These are phyloP conservation scores for Drosophila lini DNA, from an alignment of 1,140 invertebrate species.

Conservation along the genomic window DNA sequence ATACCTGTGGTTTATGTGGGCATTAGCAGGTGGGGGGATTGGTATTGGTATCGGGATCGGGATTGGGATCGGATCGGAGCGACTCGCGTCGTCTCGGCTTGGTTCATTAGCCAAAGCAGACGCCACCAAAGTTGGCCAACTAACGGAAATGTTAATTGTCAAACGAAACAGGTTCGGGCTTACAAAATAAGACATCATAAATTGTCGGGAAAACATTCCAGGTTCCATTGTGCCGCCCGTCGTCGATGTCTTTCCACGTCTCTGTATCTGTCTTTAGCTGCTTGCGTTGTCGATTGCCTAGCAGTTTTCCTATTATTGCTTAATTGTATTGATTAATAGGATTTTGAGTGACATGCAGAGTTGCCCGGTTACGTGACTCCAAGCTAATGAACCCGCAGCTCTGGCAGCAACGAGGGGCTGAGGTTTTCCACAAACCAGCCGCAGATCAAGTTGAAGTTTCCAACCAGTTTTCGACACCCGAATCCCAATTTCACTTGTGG, in stretches of 20 bases:
- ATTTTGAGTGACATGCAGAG: constrained; percentile 78
- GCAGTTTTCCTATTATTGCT: constrained; percentile 80
- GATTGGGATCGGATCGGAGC: constrained; percentile 12
- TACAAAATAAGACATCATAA: constrained; percentile 82
- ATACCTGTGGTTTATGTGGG: constrained; percentile 36
- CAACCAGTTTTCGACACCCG: constrained; percentile 40
- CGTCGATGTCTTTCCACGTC: constrained; percentile 6
- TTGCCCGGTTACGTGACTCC: constrained; percentile 62
- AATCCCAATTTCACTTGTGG: constrained; percentile 16
- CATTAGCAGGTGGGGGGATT: constrained; percentile 25
- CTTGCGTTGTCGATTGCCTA: constrained; percentile 58
- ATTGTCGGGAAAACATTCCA: constrained; percentile 71
- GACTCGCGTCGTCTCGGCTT: constrained; percentile 15
- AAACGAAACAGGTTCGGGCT: constrained; percentile 72
- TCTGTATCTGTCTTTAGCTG: constrained; percentile 12
- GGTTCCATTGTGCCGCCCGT: constrained; percentile 54
- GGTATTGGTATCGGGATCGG: constrained; percentile 18
- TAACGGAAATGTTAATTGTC: constrained; percentile 83
- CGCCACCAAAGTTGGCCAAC: constrained; percentile 81
- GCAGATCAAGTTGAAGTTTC: constrained; percentile 19
- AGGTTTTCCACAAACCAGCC: constrained; percentile 22
- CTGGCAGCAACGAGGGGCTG: constrained; percentile 1
- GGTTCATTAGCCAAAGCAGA: constrained; percentile 81
- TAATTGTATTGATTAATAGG: constrained; percentile 82
- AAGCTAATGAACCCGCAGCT: constrained; percentile 69